These are phyloP conservation scores for Taurulus bubalis DNA, from an alignment of 2,113 vertebrate species.

Conservation along the genomic window DNA sequence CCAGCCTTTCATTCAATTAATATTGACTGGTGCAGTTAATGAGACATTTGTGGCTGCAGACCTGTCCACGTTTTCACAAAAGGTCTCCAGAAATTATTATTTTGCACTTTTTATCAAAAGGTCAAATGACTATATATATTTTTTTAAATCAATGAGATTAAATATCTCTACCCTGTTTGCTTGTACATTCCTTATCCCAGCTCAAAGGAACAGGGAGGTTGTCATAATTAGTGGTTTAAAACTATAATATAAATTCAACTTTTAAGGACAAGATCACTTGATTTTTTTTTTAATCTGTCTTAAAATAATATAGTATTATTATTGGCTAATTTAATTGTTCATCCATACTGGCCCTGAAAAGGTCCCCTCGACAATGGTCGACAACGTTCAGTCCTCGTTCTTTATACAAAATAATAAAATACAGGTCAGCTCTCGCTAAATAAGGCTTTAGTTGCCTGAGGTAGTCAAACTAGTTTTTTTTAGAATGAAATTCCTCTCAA, in stretches of 20 bases:
- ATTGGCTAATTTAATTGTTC: not conserved
- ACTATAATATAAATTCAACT: not conserved
- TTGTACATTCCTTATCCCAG: not conserved
- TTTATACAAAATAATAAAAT: not conserved
- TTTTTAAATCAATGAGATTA: not conserved
- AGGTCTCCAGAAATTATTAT: not conserved
- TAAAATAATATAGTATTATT: not conserved
- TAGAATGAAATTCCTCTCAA: not conserved
- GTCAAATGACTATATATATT: no score
- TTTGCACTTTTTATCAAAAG: no score
- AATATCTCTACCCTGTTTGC: not conserved
- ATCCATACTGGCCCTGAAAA: not conserved
- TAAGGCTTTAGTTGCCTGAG: not conserved
- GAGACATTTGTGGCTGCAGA: not conserved
- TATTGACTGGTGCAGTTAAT: not conserved
- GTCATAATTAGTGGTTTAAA: not conserved
- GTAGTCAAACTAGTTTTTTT: not conserved
- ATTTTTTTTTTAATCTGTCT: not conserved
- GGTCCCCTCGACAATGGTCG: not conserved
- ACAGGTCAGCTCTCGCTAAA: not conserved
- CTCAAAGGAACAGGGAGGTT: not conserved
- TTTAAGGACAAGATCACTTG: not conserved
- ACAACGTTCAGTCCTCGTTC: not conserved
- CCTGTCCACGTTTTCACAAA: not conserved
- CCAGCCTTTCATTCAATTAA: not conserved